phyloP scores from a whole-genome alignment of 2,888 invertebrate genomes.

The Clitarchus hookeri region DNA sequence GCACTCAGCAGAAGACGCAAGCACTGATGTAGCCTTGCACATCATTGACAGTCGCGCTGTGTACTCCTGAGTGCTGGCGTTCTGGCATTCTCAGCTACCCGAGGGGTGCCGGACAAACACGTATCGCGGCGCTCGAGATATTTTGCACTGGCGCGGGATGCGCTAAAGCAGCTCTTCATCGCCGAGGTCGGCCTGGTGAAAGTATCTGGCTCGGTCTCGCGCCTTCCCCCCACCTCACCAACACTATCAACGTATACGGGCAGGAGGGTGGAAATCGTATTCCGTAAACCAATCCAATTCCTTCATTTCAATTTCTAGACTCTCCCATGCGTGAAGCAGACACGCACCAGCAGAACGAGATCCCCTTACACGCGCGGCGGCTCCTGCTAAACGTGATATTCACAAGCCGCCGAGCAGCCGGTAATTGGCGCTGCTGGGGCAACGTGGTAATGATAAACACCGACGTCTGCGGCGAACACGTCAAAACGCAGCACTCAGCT shows the following conservation, averaged over 20 bases:
- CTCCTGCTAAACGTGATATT: neutral
- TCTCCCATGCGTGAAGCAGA: neutral
- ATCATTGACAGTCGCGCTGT: too few species aligned
- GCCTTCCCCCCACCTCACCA: neutral
- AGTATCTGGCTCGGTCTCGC: neutral
- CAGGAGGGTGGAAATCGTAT: neutral
- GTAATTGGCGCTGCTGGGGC: neutral
- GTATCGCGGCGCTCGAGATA: neutral
- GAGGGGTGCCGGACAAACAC: neutral
- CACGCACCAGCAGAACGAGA: neutral
- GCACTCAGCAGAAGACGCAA: too few species aligned
- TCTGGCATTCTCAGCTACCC: too few species aligned
- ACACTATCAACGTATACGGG: too few species aligned
- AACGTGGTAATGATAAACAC: neutral
- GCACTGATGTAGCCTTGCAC: too few species aligned
- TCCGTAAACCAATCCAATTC: neutral
- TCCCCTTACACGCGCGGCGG: neutral
- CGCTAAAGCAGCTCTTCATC: conserved; percentile 1
- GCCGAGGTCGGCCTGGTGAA: neutral
- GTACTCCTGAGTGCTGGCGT: too few species aligned
- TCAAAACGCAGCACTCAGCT: too few species aligned
- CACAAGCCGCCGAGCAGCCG: neutral
- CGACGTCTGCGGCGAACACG: neutral
- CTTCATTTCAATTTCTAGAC: neutral
- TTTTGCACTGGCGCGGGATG: neutral